Conservation (phyloP, 1,140 invertebrate species). For the Aethina tumida region DNA sequence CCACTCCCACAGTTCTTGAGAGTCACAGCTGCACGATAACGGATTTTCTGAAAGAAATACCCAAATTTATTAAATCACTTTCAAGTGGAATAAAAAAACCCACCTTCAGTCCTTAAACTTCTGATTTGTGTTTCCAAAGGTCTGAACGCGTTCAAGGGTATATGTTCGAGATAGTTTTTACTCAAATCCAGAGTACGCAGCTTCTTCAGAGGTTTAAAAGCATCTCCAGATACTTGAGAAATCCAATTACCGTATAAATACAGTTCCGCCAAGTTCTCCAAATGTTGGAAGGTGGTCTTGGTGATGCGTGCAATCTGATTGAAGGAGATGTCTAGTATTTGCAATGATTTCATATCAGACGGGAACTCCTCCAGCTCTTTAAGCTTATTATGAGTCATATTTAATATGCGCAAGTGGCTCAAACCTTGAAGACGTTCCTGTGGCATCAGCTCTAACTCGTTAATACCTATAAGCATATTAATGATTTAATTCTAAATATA, state of each 20-base stretch:
- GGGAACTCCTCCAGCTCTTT: slow-evolving; percentile 78
- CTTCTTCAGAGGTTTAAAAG: slow-evolving; percentile 71
- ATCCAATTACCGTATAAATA: slow-evolving; percentile 77
- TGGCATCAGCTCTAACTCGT: slow-evolving; percentile 74
- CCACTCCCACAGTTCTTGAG: slow-evolving; percentile 82
- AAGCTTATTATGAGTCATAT: slow-evolving; percentile 73
- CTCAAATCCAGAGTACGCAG: slow-evolving; percentile 72
- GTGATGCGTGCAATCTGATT: slow-evolving; percentile 72
- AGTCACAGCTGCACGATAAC: slow-evolving; percentile 69
- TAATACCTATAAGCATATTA: too few relatives aligned
- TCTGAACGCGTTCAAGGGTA: slow-evolving; percentile 65
- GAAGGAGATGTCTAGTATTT: slow-evolving; percentile 70
- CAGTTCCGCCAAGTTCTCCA: slow-evolving; percentile 64
- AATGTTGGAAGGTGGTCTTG: slow-evolving; percentile 63
- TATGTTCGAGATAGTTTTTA: slow-evolving; percentile 71
- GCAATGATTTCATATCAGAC: slow-evolving; percentile 60
- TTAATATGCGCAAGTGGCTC: slow-evolving; percentile 57
- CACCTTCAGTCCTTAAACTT: slow-evolving; percentile 67
- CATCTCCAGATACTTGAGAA: slow-evolving; percentile 62
- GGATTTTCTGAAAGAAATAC: slow-evolving; percentile 59
- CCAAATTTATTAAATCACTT: background rate
- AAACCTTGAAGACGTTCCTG: slow-evolving; percentile 76
- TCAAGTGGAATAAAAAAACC: slow-evolving; percentile 24
- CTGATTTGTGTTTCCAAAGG: slow-evolving; percentile 72
- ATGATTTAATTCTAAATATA: too few relatives aligned